Evolutionary conservation across 1,140 invertebrate species (phyloP), one percentile per base, ranked within the genome.

Genomic region (Dysdera silvatica): DNA sequence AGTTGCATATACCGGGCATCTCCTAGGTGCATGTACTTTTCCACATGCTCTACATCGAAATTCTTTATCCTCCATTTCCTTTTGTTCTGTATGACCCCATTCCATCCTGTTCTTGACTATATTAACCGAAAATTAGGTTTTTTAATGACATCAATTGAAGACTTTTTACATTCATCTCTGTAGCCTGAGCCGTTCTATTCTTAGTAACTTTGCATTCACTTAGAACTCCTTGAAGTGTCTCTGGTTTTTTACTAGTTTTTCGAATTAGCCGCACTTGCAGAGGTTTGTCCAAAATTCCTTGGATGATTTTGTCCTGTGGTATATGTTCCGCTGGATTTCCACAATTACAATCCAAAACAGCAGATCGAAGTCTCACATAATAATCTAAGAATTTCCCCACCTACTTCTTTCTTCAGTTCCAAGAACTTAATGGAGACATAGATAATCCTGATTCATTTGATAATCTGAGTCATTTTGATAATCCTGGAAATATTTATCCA

Each of bases 381-480:
- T 26, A 52, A 26, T 52, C 24, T 52, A 26, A 28, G 26, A 52
- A 52, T 5, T 8, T 26, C 26, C 8, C 49, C 35, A 2, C 35
- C 35, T 40, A 10, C 37, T 29, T 41, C 23, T 43, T 41, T 35
- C n/a, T 43, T 43, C 12, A 43, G 23, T 45, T 57, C 54, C 3
- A 41, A 23, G 26, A 45, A 57, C 18, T 12, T 37, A 32, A 47
- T 12, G n/a, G 55, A 45, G 4, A 20, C 55, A 20, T n/a, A 58
- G 26, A 58, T 58, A n/a, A n/a, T n/a, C n/a, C n/a, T n/a, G n/a
- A n/a, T n/a, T n/a, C n/a, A n/a, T n/a, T n/a, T n/a, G n/a, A n/a
- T n/a, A n/a, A n/a, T n/a, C n/a, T n/a, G n/a, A n/a, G 18, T 58
- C 55, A n/a, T 58, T 45, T 24, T 58, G 55, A 47, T 47, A 47